These are phyloP conservation scores for Ciona savignyi DNA, from an alignment of 23 tunicate genomes.

Conservation along the genomic window DNA sequence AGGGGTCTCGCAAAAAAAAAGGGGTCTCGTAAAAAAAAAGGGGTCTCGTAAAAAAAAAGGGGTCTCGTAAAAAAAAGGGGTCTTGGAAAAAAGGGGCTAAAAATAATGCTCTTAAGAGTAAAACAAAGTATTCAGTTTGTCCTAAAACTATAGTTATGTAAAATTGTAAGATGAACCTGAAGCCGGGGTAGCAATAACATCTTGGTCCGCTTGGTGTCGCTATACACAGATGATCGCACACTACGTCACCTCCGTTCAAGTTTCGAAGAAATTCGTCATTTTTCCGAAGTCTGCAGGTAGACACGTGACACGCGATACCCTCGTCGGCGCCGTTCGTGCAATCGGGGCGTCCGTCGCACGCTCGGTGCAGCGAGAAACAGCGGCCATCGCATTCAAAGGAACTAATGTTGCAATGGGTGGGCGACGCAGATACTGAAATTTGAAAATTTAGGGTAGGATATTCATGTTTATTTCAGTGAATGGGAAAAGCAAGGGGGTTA, in stretches of 20 bases:
- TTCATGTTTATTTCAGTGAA: too few species aligned
- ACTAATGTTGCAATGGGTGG: neutral
- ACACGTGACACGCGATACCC: neutral
- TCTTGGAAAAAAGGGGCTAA: too few species aligned
- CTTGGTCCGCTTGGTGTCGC: neutral
- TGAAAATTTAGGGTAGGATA: too few species aligned
- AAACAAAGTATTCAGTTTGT: too few species aligned
- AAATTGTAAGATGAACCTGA: neutral
- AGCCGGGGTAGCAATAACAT: constrained; percentile 3
- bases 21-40: too few species aligned
- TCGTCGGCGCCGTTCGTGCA: constrained; percentile 11
- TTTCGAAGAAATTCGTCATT: neutral
- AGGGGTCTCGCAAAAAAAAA: too few species aligned
- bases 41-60: too few species aligned
- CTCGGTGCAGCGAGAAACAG: neutral
- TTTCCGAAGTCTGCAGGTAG: neutral
- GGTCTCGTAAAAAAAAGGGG: too few species aligned
- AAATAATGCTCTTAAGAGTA: too few species aligned
- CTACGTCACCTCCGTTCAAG: neutral
- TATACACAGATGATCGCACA: constrained; percentile 13
- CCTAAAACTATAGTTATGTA: too few species aligned
- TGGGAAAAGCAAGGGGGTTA: too few species aligned
- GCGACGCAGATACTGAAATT: too few species aligned
- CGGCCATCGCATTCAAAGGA: neutral
- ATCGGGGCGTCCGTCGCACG: constrained; percentile 7